These are phyloP conservation scores for Drosophila nasuta DNA, from an alignment of 1,140 invertebrate species.

Conservation along the genomic window DNA sequence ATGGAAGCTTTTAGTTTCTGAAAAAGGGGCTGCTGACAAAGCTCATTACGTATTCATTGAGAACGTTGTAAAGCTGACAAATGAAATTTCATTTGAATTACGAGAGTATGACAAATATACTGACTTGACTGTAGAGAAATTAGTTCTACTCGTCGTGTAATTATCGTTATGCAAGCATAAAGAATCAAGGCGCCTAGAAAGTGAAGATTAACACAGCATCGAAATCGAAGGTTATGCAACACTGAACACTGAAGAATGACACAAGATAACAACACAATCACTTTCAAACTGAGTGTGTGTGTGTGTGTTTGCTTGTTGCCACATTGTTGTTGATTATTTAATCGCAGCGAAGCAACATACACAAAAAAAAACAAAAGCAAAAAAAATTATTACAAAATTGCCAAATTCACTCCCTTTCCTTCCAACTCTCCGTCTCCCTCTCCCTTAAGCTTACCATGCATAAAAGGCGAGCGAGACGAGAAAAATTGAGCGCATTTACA, in stretches of 20 bases:
- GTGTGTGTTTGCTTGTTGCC: constrained; percentile 56
- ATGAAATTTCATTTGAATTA: constrained; percentile 22
- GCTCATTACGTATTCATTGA: constrained; percentile 44
- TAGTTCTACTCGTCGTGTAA: constrained; percentile 17
- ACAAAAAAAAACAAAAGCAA: constrained; percentile 33
- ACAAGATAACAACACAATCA: constrained; percentile 50
- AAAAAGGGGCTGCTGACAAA: constrained; percentile 29
- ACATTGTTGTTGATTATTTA: constrained; percentile 74
- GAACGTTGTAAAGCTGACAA: constrained; percentile 27
- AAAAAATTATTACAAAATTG: constrained; percentile 79
- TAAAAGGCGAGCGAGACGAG: constrained; percentile 51
- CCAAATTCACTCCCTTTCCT: constrained; percentile 48
- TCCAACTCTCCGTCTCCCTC: neutral
- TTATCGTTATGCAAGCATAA: constrained; percentile 22
- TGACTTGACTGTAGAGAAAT: constrained; percentile 6
- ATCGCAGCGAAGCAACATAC: constrained; percentile 47
- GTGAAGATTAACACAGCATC: neutral
- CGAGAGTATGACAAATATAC: neutral
- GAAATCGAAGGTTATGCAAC: constrained; percentile 27
- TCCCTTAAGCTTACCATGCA: neutral
- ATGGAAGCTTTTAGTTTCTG: constrained; percentile 26
- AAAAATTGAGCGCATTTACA: constrained; percentile 83
- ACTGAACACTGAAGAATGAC: constrained; percentile 35
- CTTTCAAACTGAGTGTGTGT: constrained; percentile 38
- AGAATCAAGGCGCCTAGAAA: neutral